Evolutionary conservation across 2,113 vertebrate genomes (phyloP), one percentile per base, ranked within the genome.

Genomic region (Maccullochella peelii): DNA sequence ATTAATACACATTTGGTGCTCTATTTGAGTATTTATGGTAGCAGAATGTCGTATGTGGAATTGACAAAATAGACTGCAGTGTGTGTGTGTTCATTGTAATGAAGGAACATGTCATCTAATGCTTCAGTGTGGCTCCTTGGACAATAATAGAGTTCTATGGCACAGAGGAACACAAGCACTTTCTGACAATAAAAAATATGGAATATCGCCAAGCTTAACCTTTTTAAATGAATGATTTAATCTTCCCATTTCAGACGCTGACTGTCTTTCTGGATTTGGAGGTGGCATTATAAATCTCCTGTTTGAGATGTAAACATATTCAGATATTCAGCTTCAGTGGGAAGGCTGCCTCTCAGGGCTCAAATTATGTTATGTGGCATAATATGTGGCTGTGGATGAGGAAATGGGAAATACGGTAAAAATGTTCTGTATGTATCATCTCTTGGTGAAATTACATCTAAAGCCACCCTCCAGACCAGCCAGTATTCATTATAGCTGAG

Each of bases 241-340:
- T 21, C 23, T 55, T 11, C n/a, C 30, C 38, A 38, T 74, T 75
- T 23, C 20, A 36, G 27, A 44, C 4, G 6, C 36, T 1, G 66
- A 36, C 47, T 25, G 55, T 76, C 72, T 20, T 27, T 1, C 38
- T 44, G 42, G 44, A 73, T 63, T 77, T 15, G 16, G 8, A 79
- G 62, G 42, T 27, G 25, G 33, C 18, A 15, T 67, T 44, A 33
- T 42, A 73, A 74, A 55, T 30, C 58, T 21, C 10, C 75, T 71
- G 44, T 67, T 71, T 83, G 71, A 68, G 30, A 73, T 77, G 55
- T 62, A 33, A 77, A 77, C 44, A 54, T 67, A 80, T 80, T 79
- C 80, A 83, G 47, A 72, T 77, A 76, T 77, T 72, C 66, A 36
- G 2, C 62, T 44, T 58, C 23, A 33, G 14, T 9, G 63, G 23